Conservation (phyloP, 2,888 invertebrate genomes). For the Beris chalybata region DNA sequence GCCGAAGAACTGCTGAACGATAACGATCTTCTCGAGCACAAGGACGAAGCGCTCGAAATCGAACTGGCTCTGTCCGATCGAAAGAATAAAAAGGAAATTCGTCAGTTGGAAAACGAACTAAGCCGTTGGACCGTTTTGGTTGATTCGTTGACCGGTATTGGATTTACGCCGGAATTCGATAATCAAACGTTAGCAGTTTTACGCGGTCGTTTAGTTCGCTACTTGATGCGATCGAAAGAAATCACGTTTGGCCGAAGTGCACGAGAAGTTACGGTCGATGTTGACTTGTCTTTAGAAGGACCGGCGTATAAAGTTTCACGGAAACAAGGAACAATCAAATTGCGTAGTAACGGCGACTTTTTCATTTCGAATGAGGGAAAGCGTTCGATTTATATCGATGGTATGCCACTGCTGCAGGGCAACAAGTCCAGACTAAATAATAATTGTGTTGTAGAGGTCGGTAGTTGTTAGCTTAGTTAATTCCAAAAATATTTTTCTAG, state of each 20-base stretch:
- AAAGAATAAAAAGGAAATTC: conserved; percentile 80
- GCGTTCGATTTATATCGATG: conserved; percentile 91
- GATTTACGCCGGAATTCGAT: conserved; percentile 81
- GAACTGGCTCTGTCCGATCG: conserved; percentile 76
- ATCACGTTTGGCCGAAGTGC: conserved; percentile 91
- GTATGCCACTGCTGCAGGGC: conserved; percentile 83
- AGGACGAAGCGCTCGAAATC: conserved; percentile 78
- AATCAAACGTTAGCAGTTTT: conserved; percentile 91
- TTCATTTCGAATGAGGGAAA: conserved; percentile 94
- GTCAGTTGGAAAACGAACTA: conserved; percentile 84
- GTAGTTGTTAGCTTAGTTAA: conserved; percentile 31
- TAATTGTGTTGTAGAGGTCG: conserved; percentile 91
- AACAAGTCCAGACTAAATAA: conserved; percentile 89
- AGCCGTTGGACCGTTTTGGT: conserved; percentile 91
- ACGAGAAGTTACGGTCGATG: conserved; percentile 86
- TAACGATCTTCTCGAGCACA: conserved; percentile 74
- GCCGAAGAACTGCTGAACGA: conserved; percentile 89
- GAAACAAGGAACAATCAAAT: conserved; percentile 85
- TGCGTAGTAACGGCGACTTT: conserved; percentile 92
- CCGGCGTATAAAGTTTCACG: conserved; percentile 93
- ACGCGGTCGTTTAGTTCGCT: conserved; percentile 87
- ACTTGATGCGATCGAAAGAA: conserved; percentile 92
- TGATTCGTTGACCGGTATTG: conserved; percentile 83
- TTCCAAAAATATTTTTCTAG: conserved; percentile 29
- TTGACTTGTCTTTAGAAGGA: conserved; percentile 90